A percentile compares a stretch with the other conserved stretches of the same genome.
Evolutionary conservation across 2,888 invertebrate genomes (phyloP).

Genomic region (Nephrotoma guestfalica): DNA sequence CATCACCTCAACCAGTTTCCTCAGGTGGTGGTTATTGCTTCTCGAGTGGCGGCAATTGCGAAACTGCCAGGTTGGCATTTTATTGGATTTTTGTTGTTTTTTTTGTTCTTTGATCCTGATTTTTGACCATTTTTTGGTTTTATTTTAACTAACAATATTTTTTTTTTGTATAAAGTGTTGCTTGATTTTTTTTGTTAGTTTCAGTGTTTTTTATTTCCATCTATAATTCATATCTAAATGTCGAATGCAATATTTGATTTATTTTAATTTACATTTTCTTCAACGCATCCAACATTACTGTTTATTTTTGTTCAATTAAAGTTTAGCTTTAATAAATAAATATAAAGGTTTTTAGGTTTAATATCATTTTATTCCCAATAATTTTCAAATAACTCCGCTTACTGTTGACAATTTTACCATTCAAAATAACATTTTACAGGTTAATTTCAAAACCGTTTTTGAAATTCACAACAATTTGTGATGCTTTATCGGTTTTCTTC

Average conservation of each 20-base stretch:
- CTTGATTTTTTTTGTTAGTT: background rate
- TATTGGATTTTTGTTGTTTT: background rate
- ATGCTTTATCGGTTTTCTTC: no score
- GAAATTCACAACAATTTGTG: no score
- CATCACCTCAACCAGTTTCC: background rate
- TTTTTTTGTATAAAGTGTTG: background rate
- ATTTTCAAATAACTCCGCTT: no score
- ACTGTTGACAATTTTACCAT: no score
- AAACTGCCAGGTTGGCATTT: background rate
- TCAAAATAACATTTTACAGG: no score
- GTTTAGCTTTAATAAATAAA: background rate
- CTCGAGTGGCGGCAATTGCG: background rate
- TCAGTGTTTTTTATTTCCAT: background rate
- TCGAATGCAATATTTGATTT: background rate
- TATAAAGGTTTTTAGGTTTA: no score
- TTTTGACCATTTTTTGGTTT: background rate
- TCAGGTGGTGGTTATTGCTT: background rate
- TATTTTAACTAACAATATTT: background rate
- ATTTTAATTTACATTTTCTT: background rate
- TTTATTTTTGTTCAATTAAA: background rate
- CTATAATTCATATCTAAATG: background rate
- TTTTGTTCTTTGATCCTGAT: background rate
- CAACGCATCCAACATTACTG: background rate
- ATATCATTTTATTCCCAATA: no score
- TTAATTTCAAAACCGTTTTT: no score